Base-by-base conservation (phyloP, 2,888 invertebrate genomes). In the Acronicta aceris region DNA sequence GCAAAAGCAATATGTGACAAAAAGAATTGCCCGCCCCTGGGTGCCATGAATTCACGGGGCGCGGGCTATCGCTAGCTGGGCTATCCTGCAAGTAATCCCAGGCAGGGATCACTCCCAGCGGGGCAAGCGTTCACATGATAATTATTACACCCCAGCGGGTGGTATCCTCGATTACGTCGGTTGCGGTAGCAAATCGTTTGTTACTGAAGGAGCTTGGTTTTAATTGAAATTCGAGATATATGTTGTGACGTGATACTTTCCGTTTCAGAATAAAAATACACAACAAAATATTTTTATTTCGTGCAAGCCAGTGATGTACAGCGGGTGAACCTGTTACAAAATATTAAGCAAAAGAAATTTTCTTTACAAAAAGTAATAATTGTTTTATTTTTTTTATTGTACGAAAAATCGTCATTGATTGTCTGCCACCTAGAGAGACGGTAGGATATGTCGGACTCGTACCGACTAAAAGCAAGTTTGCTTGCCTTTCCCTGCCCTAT, bases 51-150 rank as follows among this genome's bases (percentile, higher is more conserved):
- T 84, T 83, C 82, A 76, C 79, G 66, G 66, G 66, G 56, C 63
- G 64, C 60, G 66, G 62, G 76, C 68, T 81, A 81, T 81, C 68
- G 79, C 66, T 69, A 71, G 62, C 68, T 65, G 68, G 74, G 81
- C 79, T 79, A 80, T 83, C 70, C 71, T 81, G 70, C 73, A 68
- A 74, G 83, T 86, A 85, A 88, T 87, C 83, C 84, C 74, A 62
- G 58, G 72, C 67, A 72, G 71, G 63, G 70, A 76, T 76, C 72
- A 71, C 73, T 70, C 78, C 83, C 81, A 73, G 53, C 55, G 81
- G 87, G 84, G 78, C 65, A 66, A 74, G 63, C 73, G 84, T 77
- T 79, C 81, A 81, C 81, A 78, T 81, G 81, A 83, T 82, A 82
- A 87, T 86, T 83, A 85, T 87, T 84, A 85, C 77, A 76, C 76